phyloP scores from a whole-genome alignment of 2,888 invertebrate species.

The Pocota personata region DNA sequence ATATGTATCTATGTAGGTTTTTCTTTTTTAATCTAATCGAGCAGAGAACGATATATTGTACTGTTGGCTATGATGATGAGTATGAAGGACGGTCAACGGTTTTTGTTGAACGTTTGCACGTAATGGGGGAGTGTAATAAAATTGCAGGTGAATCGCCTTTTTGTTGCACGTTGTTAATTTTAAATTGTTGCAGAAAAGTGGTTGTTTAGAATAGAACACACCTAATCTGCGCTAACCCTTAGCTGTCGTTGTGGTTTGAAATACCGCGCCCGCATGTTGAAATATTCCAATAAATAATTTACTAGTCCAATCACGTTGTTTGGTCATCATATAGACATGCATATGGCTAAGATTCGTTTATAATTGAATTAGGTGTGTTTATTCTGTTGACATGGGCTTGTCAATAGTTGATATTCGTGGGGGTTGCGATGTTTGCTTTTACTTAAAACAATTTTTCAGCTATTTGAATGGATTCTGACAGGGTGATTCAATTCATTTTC shows the following conservation, averaged over 20 bases:
- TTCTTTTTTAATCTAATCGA: background rate
- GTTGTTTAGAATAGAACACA: slow-evolving; percentile 18
- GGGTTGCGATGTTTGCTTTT: background rate
- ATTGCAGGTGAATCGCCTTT: slow-evolving; percentile 3
- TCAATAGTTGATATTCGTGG: background rate
- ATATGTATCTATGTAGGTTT: background rate
- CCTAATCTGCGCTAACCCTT: background rate
- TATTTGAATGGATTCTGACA: no score
- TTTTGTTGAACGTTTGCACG: background rate
- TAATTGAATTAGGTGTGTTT: slow-evolving; percentile 38
- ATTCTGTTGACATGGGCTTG: background rate
- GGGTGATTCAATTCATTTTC: no score
- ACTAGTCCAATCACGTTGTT: slow-evolving; percentile 40
- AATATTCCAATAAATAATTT: slow-evolving; percentile 43
- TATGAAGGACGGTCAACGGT: background rate
- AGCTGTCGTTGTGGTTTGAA: background rate
- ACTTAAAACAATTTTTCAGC: no score
- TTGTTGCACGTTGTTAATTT: slow-evolving; percentile 24
- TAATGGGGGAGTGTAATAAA: slow-evolving; percentile 5
- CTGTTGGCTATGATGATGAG: background rate
- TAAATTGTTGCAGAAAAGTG: slow-evolving; percentile 38
- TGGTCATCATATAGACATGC: background rate
- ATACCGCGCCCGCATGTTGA: slow-evolving; percentile 40
- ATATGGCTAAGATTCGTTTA: slow-evolving; percentile 17
- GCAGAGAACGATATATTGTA: background rate